Base-by-base conservation (phyloP, 2,113 vertebrate species). In the Onychorhynchus coronatus region DNA sequence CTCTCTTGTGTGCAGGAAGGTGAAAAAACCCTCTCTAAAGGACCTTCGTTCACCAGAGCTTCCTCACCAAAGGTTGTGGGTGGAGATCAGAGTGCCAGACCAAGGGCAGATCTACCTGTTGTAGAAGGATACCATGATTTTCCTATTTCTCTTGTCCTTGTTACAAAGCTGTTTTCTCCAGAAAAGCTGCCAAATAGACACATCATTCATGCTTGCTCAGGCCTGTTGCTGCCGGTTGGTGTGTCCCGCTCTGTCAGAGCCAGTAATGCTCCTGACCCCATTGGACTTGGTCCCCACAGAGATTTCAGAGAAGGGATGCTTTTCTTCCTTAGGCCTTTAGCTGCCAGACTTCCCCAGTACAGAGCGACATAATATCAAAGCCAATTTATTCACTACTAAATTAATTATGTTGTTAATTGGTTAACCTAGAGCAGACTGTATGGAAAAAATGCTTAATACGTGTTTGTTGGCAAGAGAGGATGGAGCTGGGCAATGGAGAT, bases 321-420 rank as follows among this genome's bases (percentile, higher is more conserved):
- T 72, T 76, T 88, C 42, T 52, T 93, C 76, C 76, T 89, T 49
- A 28, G 82, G 73, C 47, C 68, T 93, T 52, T 59, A 44, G 68
- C 73, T 95, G 65, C 65, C 65, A 84, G 68, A 68, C 50, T 88
- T 88, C 68, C 63, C 24, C 30, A 41, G 39, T 67, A 88, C 39
- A 81, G 16, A 83, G 21, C 0, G 0, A 71, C 30, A 63, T 42
- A 71, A 5, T 56, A 83, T 47, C 75, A 90, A 94, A 93, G 65
- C 47, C 42, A 90, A n/a, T 20, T 78, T 74, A 56, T 55, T 74
- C 85, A 44, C 31, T 78, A 23, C 61, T 95, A 84, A 92, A 88
- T 92, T 83, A 83, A 91, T 90, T 83, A 58, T 39, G 11, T 58
- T 77, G 59, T 77, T 90, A 95, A 88, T 92, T 90, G 22, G 63